Evolutionary conservation across 2,113 vertebrate genomes (phyloP).

Genomic region (Erinaceus europaeus): DNA sequence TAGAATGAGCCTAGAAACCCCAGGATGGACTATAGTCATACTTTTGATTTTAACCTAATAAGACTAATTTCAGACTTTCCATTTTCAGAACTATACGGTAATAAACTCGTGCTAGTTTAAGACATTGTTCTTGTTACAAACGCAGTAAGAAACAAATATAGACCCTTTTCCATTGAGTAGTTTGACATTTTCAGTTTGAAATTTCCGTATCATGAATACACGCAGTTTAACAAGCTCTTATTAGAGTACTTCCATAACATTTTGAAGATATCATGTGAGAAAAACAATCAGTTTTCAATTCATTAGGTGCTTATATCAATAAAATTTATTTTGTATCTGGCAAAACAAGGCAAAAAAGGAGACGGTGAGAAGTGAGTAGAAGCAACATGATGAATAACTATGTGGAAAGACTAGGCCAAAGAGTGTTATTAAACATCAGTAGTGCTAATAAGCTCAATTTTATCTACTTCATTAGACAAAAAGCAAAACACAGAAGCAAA

Average conservation of each 20-base stretch:
- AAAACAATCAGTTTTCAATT: neutral
- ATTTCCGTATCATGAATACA: too few relatives aligned
- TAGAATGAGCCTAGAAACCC: too few relatives aligned
- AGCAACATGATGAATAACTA: neutral
- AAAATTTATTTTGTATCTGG: neutral
- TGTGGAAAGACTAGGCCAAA: neutral
- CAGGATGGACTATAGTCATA: neutral
- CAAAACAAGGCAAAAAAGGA: neutral
- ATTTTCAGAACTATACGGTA: neutral
- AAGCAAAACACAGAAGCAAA: neutral
- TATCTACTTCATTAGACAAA: neutral
- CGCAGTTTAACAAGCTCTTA: neutral
- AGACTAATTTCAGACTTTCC: neutral
- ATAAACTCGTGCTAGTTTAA: neutral
- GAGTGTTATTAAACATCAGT: neutral
- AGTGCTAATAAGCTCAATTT: neutral
- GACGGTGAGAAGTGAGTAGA: neutral
- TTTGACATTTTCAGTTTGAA: neutral
- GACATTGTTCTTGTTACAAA: neutral
- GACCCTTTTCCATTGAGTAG: neutral
- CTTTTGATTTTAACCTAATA: neutral
- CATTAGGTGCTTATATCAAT: neutral
- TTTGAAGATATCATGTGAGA: neutral
- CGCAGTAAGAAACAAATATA: neutral
- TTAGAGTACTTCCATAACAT: neutral